Evolutionary conservation across 1,140 invertebrate genomes (phyloP).

Genomic region (Steinernema feltiae): DNA sequence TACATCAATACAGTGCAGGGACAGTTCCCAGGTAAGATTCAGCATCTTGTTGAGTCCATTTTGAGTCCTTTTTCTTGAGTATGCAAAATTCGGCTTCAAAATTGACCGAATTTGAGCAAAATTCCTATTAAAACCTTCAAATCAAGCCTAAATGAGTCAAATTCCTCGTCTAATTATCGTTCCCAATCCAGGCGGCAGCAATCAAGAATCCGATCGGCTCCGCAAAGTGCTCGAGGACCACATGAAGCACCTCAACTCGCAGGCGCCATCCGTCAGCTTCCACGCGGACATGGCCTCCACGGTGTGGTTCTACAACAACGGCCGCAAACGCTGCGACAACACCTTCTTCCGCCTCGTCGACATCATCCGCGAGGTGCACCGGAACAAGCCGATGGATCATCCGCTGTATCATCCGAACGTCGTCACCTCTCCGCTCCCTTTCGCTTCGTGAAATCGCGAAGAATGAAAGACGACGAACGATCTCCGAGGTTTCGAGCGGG

Average conservation of each 20-base stretch:
- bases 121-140: too few relatives aligned
- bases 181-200: background rate
- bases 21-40: background rate
- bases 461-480: too few relatives aligned
- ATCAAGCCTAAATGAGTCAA: too few relatives aligned
- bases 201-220: background rate
- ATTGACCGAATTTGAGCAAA: too few relatives aligned
- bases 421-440: background rate
- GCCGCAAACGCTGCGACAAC: slow-evolving; percentile 6
- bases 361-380: slow-evolving; percentile 7
- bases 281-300: background rate
- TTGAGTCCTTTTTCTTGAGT: too few relatives aligned
- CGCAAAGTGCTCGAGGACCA: background rate
- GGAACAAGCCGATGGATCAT: background rate
- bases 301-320: slow-evolving; percentile 8
- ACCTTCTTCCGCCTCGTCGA: background rate
- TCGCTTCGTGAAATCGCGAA: background rate
- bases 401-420: background rate
- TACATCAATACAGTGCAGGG: background rate
- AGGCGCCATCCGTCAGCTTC: background rate
- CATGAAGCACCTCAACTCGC: background rate
- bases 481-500: too few relatives aligned
- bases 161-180: too few relatives aligned
- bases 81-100: too few relatives aligned
- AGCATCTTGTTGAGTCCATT: too few relatives aligned